A percentile compares a stretch with the other conserved stretches of the same genome.
These are phyloP conservation scores for Zaprionus nigranus DNA, from an alignment of 1,140 invertebrate genomes.

Conservation along the genomic window DNA sequence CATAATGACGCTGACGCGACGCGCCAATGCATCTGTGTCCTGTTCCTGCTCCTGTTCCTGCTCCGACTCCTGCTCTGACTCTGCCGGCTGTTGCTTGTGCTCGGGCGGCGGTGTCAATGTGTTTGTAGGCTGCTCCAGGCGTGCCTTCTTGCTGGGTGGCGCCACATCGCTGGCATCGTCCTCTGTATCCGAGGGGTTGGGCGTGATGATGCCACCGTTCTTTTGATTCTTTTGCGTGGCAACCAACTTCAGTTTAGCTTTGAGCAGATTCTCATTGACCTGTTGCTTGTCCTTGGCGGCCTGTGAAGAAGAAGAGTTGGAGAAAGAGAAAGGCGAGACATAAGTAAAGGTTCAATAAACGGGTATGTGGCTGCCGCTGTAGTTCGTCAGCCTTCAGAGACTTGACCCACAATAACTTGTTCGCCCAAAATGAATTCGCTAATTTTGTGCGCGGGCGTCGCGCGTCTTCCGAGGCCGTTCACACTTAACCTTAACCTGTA, in stretches of 20 bases:
- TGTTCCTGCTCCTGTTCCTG: slow-evolving; percentile 24
- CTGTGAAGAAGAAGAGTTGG: slow-evolving; percentile 29
- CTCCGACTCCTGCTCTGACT: slow-evolving; percentile 28
- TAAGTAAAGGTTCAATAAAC: slow-evolving; percentile 56
- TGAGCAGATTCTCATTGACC: slow-evolving; percentile 70
- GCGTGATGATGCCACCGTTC: slow-evolving; percentile 75
- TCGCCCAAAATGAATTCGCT: slow-evolving; percentile 42
- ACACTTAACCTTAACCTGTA: slow-evolving; percentile 66
- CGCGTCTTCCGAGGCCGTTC: slow-evolving; percentile 74
- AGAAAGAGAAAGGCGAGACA: slow-evolving; percentile 8
- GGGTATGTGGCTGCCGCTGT: neutral
- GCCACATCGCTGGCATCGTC: slow-evolving; percentile 85
- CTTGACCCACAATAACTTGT: slow-evolving; percentile 78
- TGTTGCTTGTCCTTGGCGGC: slow-evolving; percentile 66
- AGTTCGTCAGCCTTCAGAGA: slow-evolving; percentile 28
- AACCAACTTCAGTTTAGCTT: slow-evolving; percentile 74
- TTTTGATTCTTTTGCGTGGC: slow-evolving; percentile 62
- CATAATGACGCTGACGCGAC: slow-evolving; percentile 91
- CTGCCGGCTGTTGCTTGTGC: slow-evolving; percentile 23
- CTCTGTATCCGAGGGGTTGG: slow-evolving; percentile 86
- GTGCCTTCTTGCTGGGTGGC: slow-evolving; percentile 84
- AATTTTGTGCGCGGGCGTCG: slow-evolving; percentile 52
- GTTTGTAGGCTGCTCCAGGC: slow-evolving; percentile 61
- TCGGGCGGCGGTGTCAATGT: slow-evolving; percentile 73
- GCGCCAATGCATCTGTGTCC: slow-evolving; percentile 42